Evolutionary conservation across 2,888 invertebrate genomes (phyloP).

Genomic region (Cephus rjabovi): DNA sequence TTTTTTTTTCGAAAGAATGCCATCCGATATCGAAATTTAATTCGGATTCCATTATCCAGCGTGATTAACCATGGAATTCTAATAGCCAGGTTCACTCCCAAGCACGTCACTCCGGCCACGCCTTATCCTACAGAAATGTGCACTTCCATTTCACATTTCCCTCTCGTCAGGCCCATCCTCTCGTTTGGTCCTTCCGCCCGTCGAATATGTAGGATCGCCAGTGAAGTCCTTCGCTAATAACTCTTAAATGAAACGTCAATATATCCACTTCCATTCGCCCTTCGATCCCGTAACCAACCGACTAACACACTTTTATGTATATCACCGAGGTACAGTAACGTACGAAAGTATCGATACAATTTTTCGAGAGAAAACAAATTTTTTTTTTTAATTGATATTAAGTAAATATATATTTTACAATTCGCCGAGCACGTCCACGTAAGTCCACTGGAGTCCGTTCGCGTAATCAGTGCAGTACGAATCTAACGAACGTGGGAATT

Average conservation of each 20-base stretch:
- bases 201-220: background rate
- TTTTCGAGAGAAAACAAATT: background rate
- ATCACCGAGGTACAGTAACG: background rate
- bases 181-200: conserved; percentile 12
- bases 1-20: background rate
- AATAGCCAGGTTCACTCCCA: conserved; percentile 1
- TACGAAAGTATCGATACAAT: background rate
- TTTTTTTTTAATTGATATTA: background rate
- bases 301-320: background rate
- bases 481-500: background rate
- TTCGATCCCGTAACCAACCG: background rate
- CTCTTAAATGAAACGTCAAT: background rate
- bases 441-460: background rate
- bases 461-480: background rate
- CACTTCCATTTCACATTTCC: conserved; percentile 15
- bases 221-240: background rate
- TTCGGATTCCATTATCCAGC: background rate
- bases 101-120: conserved; percentile 27
- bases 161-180: background rate
- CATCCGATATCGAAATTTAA: background rate
- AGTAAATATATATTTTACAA: background rate
- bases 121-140: conserved; percentile 29
- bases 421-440: too few species aligned
- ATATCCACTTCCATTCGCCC: conserved; percentile 7
- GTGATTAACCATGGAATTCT: background rate